Evolutionary conservation across 2,797 vertebrate genomes (phyloP).

Genomic region (Miichthys miiuy): DNA sequence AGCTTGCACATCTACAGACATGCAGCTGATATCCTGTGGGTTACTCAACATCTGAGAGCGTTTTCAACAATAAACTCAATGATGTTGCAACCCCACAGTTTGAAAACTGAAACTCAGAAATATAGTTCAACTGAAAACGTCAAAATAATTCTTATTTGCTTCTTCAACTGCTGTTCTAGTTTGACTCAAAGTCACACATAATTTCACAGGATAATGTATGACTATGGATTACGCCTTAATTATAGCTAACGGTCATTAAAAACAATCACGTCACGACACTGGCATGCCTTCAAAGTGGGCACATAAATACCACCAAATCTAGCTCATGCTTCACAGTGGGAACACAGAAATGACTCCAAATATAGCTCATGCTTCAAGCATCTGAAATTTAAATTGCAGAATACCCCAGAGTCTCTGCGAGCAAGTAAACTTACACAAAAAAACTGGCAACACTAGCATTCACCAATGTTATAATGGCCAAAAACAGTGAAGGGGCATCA

Average conservation of each 20-base stretch:
- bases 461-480: neutral
- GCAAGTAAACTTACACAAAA: constrained; percentile 13
- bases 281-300: constrained; percentile 62
- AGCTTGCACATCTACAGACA: neutral
- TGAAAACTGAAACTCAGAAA: neutral
- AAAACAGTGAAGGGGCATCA: constrained; percentile 35
- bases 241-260: constrained; percentile 38
- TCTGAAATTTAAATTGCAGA: constrained; percentile 46
- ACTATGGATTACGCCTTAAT: constrained; percentile 48
- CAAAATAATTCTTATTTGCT: constrained; percentile 1
- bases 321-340: constrained; percentile 65
- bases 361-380: constrained; percentile 72
- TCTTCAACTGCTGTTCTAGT: constrained; percentile 15
- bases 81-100: neutral
- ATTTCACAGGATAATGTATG: constrained; percentile 42
- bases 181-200: constrained; percentile 24
- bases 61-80: neutral
- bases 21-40: neutral
- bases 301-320: constrained; percentile 63
- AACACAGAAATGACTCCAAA: constrained; percentile 65
- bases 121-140: constrained; percentile 22
- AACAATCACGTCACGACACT: constrained; percentile 44
- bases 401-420: constrained; percentile 26
- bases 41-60: neutral
- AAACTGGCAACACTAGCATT: neutral